Evolutionary conservation across 53 echinoderm and acorn worm species (phyloP).

Genomic region (Arbacia lixula): DNA sequence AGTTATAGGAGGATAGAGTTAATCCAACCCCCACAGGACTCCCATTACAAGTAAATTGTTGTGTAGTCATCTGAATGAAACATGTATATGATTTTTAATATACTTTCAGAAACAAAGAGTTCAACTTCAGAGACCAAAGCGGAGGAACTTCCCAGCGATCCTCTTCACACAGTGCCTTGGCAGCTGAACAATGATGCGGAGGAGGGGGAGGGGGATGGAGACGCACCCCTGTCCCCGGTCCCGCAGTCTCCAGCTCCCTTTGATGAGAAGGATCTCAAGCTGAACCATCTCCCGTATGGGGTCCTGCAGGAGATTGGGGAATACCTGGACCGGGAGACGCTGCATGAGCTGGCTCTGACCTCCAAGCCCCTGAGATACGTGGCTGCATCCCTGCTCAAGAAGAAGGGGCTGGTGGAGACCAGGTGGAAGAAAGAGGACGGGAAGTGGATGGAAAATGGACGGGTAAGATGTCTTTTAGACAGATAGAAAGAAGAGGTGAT

Average conservation of each 20-base stretch:
- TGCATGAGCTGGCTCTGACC: constrained; percentile 49
- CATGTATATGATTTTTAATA: too few relatives aligned
- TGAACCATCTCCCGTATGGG: constrained; percentile 18
- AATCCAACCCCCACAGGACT: too few relatives aligned
- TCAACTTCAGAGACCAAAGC: too few relatives aligned
- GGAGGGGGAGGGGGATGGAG: neutral
- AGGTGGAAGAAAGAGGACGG: constrained; percentile 53
- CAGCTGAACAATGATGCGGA: constrained; percentile 13
- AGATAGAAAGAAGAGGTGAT: neutral
- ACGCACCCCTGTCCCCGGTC: neutral
- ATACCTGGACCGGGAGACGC: constrained; percentile 36
- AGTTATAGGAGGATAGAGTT: too few relatives aligned
- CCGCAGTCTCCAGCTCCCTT: too few relatives aligned
- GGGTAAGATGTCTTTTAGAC: constrained; percentile 26
- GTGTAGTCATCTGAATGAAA: too few relatives aligned
- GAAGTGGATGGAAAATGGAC: constrained; percentile 46
- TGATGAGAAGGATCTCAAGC: neutral
- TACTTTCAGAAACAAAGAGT: too few relatives aligned
- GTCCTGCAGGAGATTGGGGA: constrained; percentile 42
- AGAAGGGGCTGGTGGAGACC: constrained; percentile 50
- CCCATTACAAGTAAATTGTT: too few relatives aligned
- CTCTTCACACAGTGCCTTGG: constrained; percentile 42
- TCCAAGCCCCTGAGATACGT: constrained; percentile 28
- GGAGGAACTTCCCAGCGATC: constrained; percentile 31
- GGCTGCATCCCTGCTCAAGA: constrained; percentile 29